phyloP scores from a whole-genome alignment of 92 coral and sea anemone species.

The Montipora capitata region DNA sequence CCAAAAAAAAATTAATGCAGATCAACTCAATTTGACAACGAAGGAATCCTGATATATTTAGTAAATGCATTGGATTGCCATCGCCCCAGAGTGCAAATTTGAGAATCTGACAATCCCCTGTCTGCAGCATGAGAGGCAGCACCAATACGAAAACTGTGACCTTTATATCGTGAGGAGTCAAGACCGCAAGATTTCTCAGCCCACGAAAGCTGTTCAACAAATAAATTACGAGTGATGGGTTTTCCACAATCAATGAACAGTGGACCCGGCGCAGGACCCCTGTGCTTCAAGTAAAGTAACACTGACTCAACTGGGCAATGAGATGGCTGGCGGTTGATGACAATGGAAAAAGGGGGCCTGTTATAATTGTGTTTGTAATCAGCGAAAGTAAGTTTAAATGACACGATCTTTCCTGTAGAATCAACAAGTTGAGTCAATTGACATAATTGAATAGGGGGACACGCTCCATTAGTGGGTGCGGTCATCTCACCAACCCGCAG shows the following conservation, averaged over 20 bases:
- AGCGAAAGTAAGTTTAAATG: background rate
- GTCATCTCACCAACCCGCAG: background rate
- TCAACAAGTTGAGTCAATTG: conserved; percentile 8
- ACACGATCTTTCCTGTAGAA: background rate
- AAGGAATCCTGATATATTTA: too few species aligned
- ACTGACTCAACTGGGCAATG: too few species aligned
- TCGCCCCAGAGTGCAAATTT: too few species aligned
- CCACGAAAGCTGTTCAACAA: conserved; percentile 23
- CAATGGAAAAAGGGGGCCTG: background rate
- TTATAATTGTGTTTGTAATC: background rate
- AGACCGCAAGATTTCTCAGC: conserved; percentile 33
- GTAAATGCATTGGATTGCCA: too few species aligned
- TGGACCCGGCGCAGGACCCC: conserved; percentile 10
- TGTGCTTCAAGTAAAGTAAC: background rate
- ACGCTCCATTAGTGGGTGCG: background rate
- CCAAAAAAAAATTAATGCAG: too few species aligned
- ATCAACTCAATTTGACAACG: too few species aligned
- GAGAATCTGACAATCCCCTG: too few species aligned
- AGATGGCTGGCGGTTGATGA: background rate
- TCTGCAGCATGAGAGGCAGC: background rate
- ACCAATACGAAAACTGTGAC: background rate
- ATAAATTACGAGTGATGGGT: conserved; percentile 5
- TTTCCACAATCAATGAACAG: conserved; percentile 26
- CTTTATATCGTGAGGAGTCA: background rate
- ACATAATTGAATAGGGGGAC: conserved; percentile 9